phyloP scores from a whole-genome alignment of 2,888 invertebrate genomes.

The Phytoseiulus persimilis region DNA sequence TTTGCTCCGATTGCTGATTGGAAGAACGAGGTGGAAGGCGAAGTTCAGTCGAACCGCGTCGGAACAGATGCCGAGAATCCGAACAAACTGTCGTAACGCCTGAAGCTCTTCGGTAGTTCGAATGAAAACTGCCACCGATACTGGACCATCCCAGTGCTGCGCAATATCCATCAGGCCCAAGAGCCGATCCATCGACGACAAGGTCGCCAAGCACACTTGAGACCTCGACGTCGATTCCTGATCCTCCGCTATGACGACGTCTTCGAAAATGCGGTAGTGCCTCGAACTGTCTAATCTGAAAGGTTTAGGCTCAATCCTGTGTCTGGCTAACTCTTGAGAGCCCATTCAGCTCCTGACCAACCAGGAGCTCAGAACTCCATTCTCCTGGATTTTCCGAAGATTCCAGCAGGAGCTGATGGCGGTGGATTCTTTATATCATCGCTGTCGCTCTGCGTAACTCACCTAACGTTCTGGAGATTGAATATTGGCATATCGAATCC shows the following conservation, averaged over 20 bases:
- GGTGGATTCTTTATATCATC: too few species aligned
- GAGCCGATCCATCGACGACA: slow-evolving; percentile 73
- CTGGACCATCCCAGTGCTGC: slow-evolving; percentile 73
- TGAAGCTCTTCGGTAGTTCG: slow-evolving; percentile 60
- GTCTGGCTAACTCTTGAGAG: too few species aligned
- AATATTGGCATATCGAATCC: slow-evolving; percentile 35
- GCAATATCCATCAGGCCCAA: slow-evolving; percentile 66
- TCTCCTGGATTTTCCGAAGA: too few species aligned
- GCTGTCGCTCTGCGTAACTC: background rate
- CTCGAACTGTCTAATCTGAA: slow-evolving; percentile 23
- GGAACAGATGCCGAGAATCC: slow-evolving; percentile 55
- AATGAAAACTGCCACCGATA: slow-evolving; percentile 72
- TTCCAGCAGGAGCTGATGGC: too few species aligned
- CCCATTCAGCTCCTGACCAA: too few species aligned
- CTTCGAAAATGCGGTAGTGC: slow-evolving; percentile 32
- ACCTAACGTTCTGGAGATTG: slow-evolving; percentile 26
- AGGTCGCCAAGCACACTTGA: slow-evolving; percentile 61
- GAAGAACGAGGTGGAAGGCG: slow-evolving; percentile 66
- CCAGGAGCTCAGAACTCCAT: too few species aligned
- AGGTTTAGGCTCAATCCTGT: background rate
- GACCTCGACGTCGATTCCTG: slow-evolving; percentile 19
- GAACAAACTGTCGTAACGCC: slow-evolving; percentile 56
- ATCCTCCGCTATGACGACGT: slow-evolving; percentile 25
- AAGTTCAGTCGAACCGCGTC: slow-evolving; percentile 64
- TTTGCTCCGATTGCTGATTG: slow-evolving; percentile 56